phyloP scores from a whole-genome alignment of 2,888 invertebrate genomes.

The Hypomecis atomaria region DNA sequence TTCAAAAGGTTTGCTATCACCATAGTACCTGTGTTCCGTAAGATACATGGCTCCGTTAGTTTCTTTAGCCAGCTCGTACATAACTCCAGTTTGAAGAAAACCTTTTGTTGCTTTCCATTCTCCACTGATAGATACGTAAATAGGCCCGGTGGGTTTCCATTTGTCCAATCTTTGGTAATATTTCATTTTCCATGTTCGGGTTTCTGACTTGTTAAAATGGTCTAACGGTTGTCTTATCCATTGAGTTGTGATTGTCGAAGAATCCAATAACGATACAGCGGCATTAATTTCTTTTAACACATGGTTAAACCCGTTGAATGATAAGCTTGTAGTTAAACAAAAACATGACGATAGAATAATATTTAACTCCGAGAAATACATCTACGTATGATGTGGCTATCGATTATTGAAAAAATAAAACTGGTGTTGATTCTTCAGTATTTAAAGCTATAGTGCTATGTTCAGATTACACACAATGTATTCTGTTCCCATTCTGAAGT shows the following conservation, averaged over 20 bases:
- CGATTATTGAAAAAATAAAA: neutral
- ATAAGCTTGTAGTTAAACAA: conserved; percentile 46
- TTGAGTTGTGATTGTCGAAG: conserved; percentile 46
- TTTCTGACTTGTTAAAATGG: conserved; percentile 63
- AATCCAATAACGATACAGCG: conserved; percentile 42
- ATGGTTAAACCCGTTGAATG: conserved; percentile 57
- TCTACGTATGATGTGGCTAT: conserved; percentile 18
- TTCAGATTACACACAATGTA: conserved; percentile 13
- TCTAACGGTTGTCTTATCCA: conserved; percentile 71
- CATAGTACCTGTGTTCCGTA: conserved; percentile 75
- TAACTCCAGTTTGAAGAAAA: conserved; percentile 62
- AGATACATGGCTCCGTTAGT: conserved; percentile 71
- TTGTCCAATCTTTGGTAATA: conserved; percentile 66
- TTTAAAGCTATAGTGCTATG: conserved; percentile 10
- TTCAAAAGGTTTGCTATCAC: conserved; percentile 67
- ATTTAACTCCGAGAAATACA: conserved; percentile 43
- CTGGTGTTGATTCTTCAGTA: neutral
- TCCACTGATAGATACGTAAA: conserved; percentile 69
- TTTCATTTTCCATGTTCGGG: conserved; percentile 68
- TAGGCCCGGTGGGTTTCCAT: conserved; percentile 64
- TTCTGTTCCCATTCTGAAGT: conserved; percentile 26
- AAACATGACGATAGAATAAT: conserved; percentile 45
- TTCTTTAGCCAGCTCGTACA: conserved; percentile 70
- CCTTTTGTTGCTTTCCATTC: conserved; percentile 60
- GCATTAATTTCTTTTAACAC: conserved; percentile 53